phyloP scores from a whole-genome alignment of 2,888 invertebrate species.

The Argynnis bischoffii region DNA sequence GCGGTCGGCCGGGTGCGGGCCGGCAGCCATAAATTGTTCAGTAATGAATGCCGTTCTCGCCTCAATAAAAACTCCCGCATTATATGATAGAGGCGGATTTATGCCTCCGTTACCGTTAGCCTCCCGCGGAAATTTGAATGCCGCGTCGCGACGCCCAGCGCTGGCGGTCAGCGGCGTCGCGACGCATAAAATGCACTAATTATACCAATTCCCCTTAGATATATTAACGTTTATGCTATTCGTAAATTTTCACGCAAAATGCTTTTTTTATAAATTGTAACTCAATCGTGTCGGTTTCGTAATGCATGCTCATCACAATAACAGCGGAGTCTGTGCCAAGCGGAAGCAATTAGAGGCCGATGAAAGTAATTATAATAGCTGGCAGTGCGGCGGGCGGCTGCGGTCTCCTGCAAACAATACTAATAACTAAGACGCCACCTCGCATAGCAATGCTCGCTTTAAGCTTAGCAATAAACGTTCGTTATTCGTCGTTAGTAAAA shows the following conservation, averaged over 20 bases:
- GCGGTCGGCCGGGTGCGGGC: constrained; percentile 29
- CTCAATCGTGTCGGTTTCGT: constrained; percentile 14
- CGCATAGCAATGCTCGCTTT: constrained; percentile 5
- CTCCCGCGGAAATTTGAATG: not conserved
- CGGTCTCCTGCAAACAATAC: constrained; percentile 16
- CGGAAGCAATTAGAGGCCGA: constrained; percentile 26
- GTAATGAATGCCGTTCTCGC: constrained; percentile 63
- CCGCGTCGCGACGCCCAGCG: constrained; percentile 28
- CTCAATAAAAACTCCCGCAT: constrained; percentile 58
- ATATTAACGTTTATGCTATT: constrained; percentile 30
- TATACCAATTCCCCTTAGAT: constrained; percentile 30
- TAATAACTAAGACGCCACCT: constrained; percentile 18
- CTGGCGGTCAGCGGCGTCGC: constrained; percentile 29
- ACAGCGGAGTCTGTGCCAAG: constrained; percentile 8
- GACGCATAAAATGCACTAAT: constrained; percentile 28
- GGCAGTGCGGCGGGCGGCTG: constrained; percentile 9
- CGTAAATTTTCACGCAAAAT: constrained; percentile 19
- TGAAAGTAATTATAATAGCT: constrained; percentile 29
- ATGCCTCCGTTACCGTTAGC: constrained; percentile 42
- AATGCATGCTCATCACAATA: constrained; percentile 16
- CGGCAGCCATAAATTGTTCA: constrained; percentile 42
- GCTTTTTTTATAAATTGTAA: constrained; percentile 21
- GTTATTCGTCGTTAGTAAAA: not conserved
- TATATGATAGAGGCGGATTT: constrained; percentile 55
- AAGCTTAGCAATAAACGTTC: constrained; percentile 1